phyloP scores from a whole-genome alignment of 2,888 invertebrate genomes.

The Drosophila lutescens region DNA sequence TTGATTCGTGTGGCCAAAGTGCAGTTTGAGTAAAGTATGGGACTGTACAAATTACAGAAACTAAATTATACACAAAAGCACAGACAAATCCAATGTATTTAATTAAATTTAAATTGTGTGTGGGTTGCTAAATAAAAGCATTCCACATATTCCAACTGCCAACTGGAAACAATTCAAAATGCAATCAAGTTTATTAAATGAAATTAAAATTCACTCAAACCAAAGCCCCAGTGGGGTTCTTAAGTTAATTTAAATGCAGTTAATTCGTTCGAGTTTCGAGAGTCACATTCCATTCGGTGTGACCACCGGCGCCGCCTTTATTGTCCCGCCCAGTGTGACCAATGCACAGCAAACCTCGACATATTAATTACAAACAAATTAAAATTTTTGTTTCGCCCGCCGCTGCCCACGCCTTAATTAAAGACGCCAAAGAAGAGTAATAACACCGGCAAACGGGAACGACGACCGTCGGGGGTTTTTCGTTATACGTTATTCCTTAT shows the following conservation, averaged over 20 bases:
- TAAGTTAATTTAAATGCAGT: not conserved
- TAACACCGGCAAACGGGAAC: conserved; percentile 54
- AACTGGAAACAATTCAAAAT: not conserved
- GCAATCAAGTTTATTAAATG: not conserved
- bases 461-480: conserved; percentile 36
- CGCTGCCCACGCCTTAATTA: conserved; percentile 61
- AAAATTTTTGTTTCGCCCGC: conserved; percentile 15
- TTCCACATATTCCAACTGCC: not conserved
- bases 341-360: conserved; percentile 27
- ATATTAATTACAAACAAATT: conserved; percentile 58
- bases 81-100: too few species aligned
- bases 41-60: too few species aligned
- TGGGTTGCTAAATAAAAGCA: not conserved
- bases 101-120: not conserved
- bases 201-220: not conserved
- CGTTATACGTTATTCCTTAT: conserved; percentile 10
- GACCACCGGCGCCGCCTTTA: not conserved
- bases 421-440: conserved; percentile 65
- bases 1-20: not conserved
- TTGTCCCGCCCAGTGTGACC: conserved; percentile 15
- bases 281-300: not conserved
- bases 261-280: not conserved
- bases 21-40: not conserved
- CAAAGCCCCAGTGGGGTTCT: not conserved
- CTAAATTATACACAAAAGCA: too few species aligned